Evolutionary conservation across 2,113 vertebrate species (phyloP).

Genomic region (Poecile atricapillus): DNA sequence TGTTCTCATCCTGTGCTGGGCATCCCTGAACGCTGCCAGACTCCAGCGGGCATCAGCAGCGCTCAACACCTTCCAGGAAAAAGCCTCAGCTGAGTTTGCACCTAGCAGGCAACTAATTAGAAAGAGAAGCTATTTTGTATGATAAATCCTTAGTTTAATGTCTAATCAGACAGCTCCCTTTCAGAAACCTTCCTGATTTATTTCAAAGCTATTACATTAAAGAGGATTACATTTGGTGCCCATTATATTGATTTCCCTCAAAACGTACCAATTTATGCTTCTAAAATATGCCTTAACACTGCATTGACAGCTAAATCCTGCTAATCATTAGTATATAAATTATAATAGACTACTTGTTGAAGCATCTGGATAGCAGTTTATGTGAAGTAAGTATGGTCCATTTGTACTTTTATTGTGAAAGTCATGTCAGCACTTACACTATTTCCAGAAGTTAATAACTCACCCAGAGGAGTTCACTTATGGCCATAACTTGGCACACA

Average conservation of each 20-base stretch:
- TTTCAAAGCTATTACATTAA: background rate
- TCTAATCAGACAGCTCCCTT: background rate
- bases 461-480: background rate
- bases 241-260: background rate
- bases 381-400: background rate
- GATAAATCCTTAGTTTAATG: background rate
- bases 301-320: background rate
- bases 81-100: background rate
- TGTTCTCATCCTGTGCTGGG: background rate
- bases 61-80: background rate
- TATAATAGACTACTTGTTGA: background rate
- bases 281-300: background rate
- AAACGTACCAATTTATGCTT: background rate
- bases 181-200: constrained; percentile 13
- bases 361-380: background rate
- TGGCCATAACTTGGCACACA: background rate
- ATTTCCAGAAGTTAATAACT: background rate
- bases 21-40: background rate
- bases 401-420: background rate
- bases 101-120: background rate
- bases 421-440: background rate
- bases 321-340: background rate
- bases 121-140: background rate
- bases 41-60: background rate
- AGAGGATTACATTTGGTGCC: constrained; percentile 5